Percentiles rank a stretch among this genome's conserved stretches.
These are phyloP conservation scores for Brachirus orientalis DNA, from an alignment of 2,113 vertebrate species.

Conservation along the genomic window DNA sequence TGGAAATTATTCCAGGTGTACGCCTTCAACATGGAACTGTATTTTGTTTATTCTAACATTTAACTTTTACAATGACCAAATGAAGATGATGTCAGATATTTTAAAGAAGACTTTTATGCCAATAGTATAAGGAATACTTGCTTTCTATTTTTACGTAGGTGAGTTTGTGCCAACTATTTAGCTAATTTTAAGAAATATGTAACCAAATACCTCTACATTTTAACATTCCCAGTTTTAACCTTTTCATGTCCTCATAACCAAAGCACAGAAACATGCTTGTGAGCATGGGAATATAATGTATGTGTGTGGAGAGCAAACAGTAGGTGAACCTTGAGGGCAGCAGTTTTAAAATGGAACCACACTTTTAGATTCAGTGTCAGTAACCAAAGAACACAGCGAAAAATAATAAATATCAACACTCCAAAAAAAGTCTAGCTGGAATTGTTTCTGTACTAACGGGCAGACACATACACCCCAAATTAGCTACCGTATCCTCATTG, in stretches of 20 bases:
- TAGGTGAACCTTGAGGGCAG: conserved; percentile 54
- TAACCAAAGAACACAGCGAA: neutral
- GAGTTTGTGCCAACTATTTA: conserved; percentile 72
- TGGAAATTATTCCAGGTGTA: conserved; percentile 27
- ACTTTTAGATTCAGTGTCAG: conserved; percentile 6
- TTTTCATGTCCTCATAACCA: conserved; percentile 62
- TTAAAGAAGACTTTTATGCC: conserved; percentile 77
- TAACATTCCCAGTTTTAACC: conserved; percentile 70
- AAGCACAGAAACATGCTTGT: conserved; percentile 66
- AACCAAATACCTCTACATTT: conserved; percentile 75
- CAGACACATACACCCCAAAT: too few species aligned
- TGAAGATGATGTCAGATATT: conserved; percentile 82
- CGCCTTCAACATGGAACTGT: conserved; percentile 47
- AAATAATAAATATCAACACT: neutral
- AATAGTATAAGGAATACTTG: conserved; percentile 52
- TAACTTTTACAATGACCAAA: conserved; percentile 73
- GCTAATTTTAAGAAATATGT: conserved; percentile 58
- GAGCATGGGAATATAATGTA: conserved; percentile 14
- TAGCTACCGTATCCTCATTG: too few species aligned
- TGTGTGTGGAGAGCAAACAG: conserved; percentile 30
- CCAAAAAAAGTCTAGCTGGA: too few species aligned
- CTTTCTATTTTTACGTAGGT: conserved; percentile 61
- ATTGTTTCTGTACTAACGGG: too few species aligned
- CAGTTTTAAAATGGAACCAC: conserved; percentile 15
- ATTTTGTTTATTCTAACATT: conserved; percentile 57